Conservation (phyloP, 2,113 vertebrate species). For the Amphiprion percula region DNA sequence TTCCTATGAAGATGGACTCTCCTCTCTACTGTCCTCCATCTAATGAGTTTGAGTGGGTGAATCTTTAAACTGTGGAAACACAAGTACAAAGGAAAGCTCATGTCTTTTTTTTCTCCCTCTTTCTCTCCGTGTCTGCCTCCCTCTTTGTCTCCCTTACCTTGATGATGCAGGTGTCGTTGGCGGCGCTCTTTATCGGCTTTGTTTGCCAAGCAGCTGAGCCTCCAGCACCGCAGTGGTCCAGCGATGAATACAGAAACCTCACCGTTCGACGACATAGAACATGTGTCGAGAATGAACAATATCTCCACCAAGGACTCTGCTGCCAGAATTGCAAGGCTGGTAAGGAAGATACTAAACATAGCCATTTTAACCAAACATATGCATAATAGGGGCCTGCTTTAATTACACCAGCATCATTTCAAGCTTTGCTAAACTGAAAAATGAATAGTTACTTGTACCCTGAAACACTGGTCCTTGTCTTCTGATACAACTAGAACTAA, state of each 20-base stretch:
- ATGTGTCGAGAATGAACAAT: slow-evolving; percentile 83
- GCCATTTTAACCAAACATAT: background rate
- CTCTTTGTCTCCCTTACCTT: background rate
- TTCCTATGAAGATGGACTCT: slow-evolving; percentile 77
- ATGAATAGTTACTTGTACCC: background rate
- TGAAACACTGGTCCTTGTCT: background rate
- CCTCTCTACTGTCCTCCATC: slow-evolving; percentile 57
- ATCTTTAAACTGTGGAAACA: background rate
- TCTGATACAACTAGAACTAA: background rate
- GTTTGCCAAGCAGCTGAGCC: slow-evolving; percentile 65
- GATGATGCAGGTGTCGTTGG: slow-evolving; percentile 60
- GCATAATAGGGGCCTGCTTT: background rate
- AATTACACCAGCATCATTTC: background rate
- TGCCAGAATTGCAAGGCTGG: slow-evolving; percentile 85
- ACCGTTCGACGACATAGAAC: slow-evolving; percentile 63
- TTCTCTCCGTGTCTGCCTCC: background rate
- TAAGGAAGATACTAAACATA: slow-evolving; percentile 57
- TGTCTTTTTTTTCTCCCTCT: background rate
- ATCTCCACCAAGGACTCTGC: slow-evolving; percentile 78
- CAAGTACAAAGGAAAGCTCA: slow-evolving; percentile 22
- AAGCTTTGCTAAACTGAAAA: background rate
- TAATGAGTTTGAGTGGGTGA: slow-evolving; percentile 23
- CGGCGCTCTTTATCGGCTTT: slow-evolving; percentile 50
- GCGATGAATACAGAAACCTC: slow-evolving; percentile 67
- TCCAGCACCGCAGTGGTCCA: slow-evolving; percentile 62